These are phyloP conservation scores for Cryptocephalus primarius DNA, from an alignment of 2,888 invertebrate genomes.

Conservation along the genomic window DNA sequence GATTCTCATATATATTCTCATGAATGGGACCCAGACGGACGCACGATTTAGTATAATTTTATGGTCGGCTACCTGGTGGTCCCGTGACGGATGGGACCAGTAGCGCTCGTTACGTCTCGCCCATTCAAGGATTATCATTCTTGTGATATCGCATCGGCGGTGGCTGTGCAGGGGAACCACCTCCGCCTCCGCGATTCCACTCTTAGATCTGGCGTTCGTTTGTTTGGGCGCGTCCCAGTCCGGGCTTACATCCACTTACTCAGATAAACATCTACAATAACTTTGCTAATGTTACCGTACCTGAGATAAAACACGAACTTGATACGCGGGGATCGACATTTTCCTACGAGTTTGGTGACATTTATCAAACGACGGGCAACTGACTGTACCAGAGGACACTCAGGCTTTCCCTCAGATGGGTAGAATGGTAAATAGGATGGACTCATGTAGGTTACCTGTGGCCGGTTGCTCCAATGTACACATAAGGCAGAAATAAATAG, in stretches of 20 bases:
- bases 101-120: constrained; percentile 33
- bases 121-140: constrained; percentile 35
- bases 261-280: not conserved
- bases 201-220: not conserved
- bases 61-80: constrained; percentile 37
- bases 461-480: too few species aligned
- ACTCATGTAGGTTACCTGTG: too few species aligned
- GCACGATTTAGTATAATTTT: constrained; percentile 39
- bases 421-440: too few species aligned
- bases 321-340: too few species aligned
- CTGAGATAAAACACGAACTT: too few species aligned
- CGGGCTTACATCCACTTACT: not conserved
- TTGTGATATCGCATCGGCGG: constrained; percentile 22
- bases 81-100: constrained; percentile 35
- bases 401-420: too few species aligned
- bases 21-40: constrained; percentile 32
- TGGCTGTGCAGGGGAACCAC: not conserved
- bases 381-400: too few species aligned
- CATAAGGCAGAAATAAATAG: too few species aligned
- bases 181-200: not conserved
- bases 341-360: too few species aligned
- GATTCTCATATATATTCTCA: constrained; percentile 35
- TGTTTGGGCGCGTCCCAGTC: not conserved
- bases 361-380: too few species aligned
- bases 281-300: not conserved